Evolutionary conservation across 1,140 invertebrate genomes (phyloP).

Genomic region (Neodiprion lecontei): DNA sequence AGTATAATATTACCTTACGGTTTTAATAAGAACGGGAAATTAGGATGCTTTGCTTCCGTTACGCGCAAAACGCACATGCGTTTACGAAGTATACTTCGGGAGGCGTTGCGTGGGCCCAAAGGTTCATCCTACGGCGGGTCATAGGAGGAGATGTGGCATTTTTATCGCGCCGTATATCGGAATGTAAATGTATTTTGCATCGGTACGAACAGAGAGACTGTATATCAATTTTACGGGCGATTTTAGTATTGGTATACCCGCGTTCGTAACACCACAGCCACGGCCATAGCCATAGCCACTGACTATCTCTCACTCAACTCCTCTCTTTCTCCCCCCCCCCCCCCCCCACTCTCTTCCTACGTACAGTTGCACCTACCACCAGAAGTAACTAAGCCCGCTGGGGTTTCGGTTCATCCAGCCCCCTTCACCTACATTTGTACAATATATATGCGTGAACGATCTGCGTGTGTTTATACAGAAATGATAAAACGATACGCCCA

Average conservation of each 20-base stretch:
- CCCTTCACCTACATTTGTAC: too few relatives aligned
- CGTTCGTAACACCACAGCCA: not conserved
- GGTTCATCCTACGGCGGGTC: not conserved
- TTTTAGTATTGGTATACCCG: not conserved
- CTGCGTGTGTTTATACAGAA: too few relatives aligned
- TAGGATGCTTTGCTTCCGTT: too few relatives aligned
- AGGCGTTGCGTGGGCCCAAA: not conserved
- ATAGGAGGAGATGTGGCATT: not conserved
- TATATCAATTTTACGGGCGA: constrained; percentile 5
- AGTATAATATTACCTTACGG: too few relatives aligned
- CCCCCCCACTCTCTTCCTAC: not conserved
- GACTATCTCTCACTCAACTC: too few relatives aligned
- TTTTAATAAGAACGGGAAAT: too few relatives aligned
- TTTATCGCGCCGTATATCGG: constrained; percentile 2
- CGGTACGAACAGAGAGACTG: constrained; percentile 6
- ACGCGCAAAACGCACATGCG: too few relatives aligned
- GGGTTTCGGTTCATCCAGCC: not conserved
- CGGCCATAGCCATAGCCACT: too few relatives aligned
- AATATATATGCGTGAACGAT: too few relatives aligned
- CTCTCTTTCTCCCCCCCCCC: too few relatives aligned
- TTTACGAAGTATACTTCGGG: not conserved
- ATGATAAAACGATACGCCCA: too few relatives aligned
- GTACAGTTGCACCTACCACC: not conserved
- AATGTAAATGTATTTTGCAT: constrained; percentile 8
- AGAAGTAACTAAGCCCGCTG: not conserved